Base-by-base conservation (phyloP, 2,113 vertebrate species). In the Typhlomys cinereus region DNA sequence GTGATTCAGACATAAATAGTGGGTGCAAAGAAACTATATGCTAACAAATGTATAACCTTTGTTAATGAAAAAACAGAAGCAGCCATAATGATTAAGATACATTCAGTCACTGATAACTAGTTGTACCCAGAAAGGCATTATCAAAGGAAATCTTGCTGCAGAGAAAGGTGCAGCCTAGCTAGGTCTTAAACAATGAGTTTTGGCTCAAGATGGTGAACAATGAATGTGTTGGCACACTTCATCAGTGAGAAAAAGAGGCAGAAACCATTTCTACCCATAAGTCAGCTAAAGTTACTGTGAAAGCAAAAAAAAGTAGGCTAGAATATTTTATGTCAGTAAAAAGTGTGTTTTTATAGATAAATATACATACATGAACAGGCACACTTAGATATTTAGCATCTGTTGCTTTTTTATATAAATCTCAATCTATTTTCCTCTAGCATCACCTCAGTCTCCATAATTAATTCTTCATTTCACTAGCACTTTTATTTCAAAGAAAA, bases 251-350 rank as follows among this genome's bases (percentile, higher is more conserved):
- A 54, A 76, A 84, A 54, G 27, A 62, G 14, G 39, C 27, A 79
- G 73, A 92, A 89, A 69, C 61, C 39, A 90, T 69, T 44, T 14
- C 8, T 18, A 71, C 4, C 4, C 44, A 2, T 67, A 41, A 76
- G 61, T 75, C 90, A 92, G 88, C 87, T 64, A 89, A 92, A 83
- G 83, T 59, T 17, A 71, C 13, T 44, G 10, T 62, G 66, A 79
- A 69, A 74, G 34, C n/a, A 86, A 80, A 80, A 78, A 78, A 78
- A 41, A 70, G 27, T 5, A 70, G 66, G 6, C 41, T 88, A 78
- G 20, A 85, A 67, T 78, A 66, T 64, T 25, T 81, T 93, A 88
- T 31, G 27, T 93, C 69, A 61, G 11, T 67, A 48, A 23, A 52
- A 84, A 82, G 54, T 67, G 18, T 54, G 18, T n/a, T 13, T 41